These are phyloP conservation scores for Phymanthus crucifer DNA, from an alignment of 92 coral and sea anemone species.

Conservation along the genomic window DNA sequence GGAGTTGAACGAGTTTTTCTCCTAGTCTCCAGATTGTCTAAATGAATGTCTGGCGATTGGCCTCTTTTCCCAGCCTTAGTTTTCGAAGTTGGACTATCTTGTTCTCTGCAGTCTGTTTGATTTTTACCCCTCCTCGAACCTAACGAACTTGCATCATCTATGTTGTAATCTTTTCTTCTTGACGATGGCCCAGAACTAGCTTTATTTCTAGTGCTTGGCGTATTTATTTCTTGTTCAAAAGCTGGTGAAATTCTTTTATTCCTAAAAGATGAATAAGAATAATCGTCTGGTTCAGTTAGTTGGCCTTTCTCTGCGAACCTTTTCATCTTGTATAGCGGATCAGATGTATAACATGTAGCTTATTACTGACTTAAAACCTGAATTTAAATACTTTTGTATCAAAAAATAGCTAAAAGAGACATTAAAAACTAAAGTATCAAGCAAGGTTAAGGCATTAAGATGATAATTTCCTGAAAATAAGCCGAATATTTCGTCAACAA, in stretches of 20 bases:
- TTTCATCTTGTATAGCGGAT: too few relatives aligned
- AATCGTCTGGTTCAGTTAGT: not conserved
- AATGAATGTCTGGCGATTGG: not conserved
- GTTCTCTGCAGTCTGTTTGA: slow-evolving; percentile 5
- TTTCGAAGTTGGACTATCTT: not conserved
- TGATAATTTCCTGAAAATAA: not conserved
- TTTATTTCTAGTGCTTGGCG: not conserved
- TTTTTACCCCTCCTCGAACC: not conserved
- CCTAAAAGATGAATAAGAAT: not conserved
- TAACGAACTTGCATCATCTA: not conserved
- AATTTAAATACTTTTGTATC: too few relatives aligned
- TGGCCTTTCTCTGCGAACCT: not conserved
- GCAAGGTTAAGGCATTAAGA: not conserved
- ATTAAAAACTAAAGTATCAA: too few relatives aligned
- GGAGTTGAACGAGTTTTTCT: slow-evolving; percentile 5
- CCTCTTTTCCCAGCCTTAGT: not conserved
- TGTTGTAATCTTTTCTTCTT: not conserved
- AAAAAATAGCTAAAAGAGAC: too few relatives aligned
- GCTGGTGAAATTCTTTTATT: not conserved
- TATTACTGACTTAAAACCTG: not conserved
- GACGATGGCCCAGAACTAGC: not conserved
- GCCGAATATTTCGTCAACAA: not conserved
- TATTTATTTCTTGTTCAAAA: not conserved
- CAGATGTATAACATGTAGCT: not conserved
- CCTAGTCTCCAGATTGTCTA: slow-evolving; percentile 32